Base-by-base conservation (phyloP, 2,797 vertebrate species). In the Semotilus atromaculatus region DNA sequence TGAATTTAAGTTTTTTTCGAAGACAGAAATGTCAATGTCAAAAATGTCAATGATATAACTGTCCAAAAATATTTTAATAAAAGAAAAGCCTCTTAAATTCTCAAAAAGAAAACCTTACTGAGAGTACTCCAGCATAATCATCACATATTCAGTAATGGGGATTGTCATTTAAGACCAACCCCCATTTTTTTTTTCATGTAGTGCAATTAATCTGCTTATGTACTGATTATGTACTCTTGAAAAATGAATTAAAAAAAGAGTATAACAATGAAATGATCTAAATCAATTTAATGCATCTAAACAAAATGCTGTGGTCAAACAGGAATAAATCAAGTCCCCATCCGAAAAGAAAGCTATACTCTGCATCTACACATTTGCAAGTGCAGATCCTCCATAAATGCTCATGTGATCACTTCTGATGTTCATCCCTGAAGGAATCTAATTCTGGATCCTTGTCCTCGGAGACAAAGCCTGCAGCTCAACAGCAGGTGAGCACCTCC, bases 401-500 rank as follows among this genome's bases (percentile, higher is more conserved):
- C 38, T 79, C 16, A 4, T 51, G 38, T 3, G 23, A 62, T 62
- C 51, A 48, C 53, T 67, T 76, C 16, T 78, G 9, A 72, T 34
- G 5, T 48, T 26, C 60, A 86, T 64, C 58, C 36, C n/a, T 67
- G 26, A 45, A 62, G 29, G 36, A 81, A 85, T 85, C 62, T 51
- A 78, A 79, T 68, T 64, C 60, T 64, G 23, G 11, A 62, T 67
- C 43, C 29, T 31, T 62, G 75, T 80, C 55, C 76, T 73, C 31
- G 26, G 66, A 76, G 53, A 71, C 68, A 78, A 51, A 75, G 38
- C 38, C 55, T 62, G 53, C 55, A 71, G 64, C 73, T 78, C 40
- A 82, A 71, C 66, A 70, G 62, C 74, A 76, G 86, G 72, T 48
- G 23, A 53, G 66, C 80, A 83, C 26, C 80, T 43, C 89, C 84